Conservation (phyloP, 2,113 vertebrate genomes). For the Menidia beryllina region DNA sequence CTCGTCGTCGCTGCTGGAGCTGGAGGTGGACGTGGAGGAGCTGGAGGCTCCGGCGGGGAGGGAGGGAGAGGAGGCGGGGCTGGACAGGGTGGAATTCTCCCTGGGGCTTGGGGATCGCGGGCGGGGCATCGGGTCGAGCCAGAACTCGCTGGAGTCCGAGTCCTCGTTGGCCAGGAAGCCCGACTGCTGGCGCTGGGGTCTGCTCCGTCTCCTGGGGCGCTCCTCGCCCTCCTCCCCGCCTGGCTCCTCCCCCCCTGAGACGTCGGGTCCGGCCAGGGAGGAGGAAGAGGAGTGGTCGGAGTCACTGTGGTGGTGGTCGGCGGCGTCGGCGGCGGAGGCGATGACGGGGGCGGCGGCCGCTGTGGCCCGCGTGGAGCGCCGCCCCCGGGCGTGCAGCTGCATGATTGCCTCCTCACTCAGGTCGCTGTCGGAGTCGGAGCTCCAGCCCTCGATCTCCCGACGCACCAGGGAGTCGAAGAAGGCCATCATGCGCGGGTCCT, state of each 20-base stretch:
- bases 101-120: constrained; percentile 93
- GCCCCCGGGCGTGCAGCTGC: constrained; percentile 92
- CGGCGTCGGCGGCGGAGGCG: neutral
- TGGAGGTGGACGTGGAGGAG: constrained; percentile 87
- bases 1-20: constrained; percentile 89
- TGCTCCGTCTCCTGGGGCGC: constrained; percentile 47
- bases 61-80: constrained; percentile 84
- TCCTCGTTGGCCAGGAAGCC: constrained; percentile 92
- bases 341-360: neutral
- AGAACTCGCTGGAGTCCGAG: constrained; percentile 83
- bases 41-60: constrained; percentile 88
- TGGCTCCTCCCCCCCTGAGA: constrained; percentile 62
- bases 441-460: constrained; percentile 97
- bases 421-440: constrained; percentile 95
- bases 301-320: constrained; percentile 78
- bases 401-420: constrained; percentile 95
- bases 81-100: constrained; percentile 86
- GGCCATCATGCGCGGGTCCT: constrained; percentile 99
- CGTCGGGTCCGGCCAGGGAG: constrained; percentile 79
- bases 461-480: constrained; percentile 98
- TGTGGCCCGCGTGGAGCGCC: constrained; percentile 69
- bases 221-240: constrained; percentile 36
- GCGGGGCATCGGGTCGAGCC: constrained; percentile 91
- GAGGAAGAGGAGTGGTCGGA: constrained; percentile 89
- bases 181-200: constrained; percentile 81